These are phyloP conservation scores for Nasalis larvatus DNA, from an alignment of 2,113 vertebrate genomes.

Conservation along the genomic window DNA sequence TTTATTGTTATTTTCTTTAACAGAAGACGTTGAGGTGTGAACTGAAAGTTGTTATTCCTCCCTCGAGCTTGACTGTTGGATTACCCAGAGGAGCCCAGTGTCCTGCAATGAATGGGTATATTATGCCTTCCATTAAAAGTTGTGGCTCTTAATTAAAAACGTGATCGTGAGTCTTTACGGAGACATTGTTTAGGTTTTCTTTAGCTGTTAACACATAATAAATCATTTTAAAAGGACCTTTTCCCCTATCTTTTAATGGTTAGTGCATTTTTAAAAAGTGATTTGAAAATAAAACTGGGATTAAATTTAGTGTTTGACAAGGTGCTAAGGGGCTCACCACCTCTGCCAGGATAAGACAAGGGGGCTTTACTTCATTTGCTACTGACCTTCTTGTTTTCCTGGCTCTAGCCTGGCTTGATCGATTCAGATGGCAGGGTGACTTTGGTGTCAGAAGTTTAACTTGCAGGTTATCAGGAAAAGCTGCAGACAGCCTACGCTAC, in stretches of 20 bases:
- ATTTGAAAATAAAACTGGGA: slow-evolving; percentile 59
- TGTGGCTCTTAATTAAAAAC: slow-evolving; percentile 84
- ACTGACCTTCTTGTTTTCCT: neutral
- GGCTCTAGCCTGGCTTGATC: neutral
- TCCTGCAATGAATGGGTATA: slow-evolving; percentile 71
- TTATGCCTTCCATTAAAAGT: slow-evolving; percentile 74
- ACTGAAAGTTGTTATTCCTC: slow-evolving; percentile 29
- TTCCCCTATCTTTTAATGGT: slow-evolving; percentile 45
- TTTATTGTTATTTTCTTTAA: slow-evolving; percentile 74
- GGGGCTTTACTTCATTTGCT: slow-evolving; percentile 55
- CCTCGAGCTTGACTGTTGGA: slow-evolving; percentile 50
- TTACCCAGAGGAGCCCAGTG: neutral
- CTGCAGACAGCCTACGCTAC: neutral
- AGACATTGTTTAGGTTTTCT: slow-evolving; percentile 80
- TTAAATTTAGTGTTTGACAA: slow-evolving; percentile 63
- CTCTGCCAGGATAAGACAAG: slow-evolving; percentile 56
- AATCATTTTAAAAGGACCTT: slow-evolving; percentile 70
- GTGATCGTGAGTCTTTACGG: slow-evolving; percentile 72
- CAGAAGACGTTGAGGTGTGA: slow-evolving; percentile 70
- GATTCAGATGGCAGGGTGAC: neutral
- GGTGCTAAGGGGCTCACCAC: slow-evolving; percentile 65
- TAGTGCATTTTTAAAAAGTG: slow-evolving; percentile 50
- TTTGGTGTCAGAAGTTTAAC: slow-evolving; percentile 58
- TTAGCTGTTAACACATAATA: slow-evolving; percentile 79
- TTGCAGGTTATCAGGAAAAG: neutral